A percentile compares a stretch with the other conserved stretches of the same genome.
Conservation (phyloP, 2,113 vertebrate genomes). For the Dendropsophus ebraccatus region DNA sequence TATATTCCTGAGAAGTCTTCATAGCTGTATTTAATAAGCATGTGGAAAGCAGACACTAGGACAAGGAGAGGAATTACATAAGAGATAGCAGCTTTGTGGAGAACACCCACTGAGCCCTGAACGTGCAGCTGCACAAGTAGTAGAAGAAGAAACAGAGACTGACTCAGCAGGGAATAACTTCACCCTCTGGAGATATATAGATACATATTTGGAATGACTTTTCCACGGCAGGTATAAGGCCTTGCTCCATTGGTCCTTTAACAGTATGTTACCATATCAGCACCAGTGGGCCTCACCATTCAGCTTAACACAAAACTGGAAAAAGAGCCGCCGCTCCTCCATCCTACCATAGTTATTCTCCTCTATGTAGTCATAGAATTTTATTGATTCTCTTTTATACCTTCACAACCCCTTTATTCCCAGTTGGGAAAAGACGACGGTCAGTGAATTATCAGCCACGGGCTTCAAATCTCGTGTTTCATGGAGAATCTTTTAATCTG, state of each 20-base stretch:
- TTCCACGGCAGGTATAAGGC: too few species aligned
- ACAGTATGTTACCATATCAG: not conserved
- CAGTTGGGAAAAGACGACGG: not conserved
- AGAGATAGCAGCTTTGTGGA: too few species aligned
- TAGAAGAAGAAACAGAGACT: not conserved
- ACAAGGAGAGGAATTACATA: too few species aligned
- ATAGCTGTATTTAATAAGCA: too few species aligned
- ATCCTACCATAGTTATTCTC: not conserved
- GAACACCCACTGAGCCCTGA: not conserved
- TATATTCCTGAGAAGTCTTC: too few species aligned
- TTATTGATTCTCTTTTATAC: not conserved
- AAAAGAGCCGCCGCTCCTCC: not conserved
- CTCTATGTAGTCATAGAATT: not conserved
- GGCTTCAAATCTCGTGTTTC: not conserved
- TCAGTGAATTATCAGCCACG: not conserved
- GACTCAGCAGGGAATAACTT: too few species aligned
- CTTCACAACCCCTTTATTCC: not conserved
- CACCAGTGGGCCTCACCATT: not conserved
- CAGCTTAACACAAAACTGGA: not conserved
- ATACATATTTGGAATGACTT: too few species aligned
- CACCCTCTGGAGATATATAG: too few species aligned
- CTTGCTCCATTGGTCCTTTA: too few species aligned
- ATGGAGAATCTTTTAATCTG: constrained; percentile 31
- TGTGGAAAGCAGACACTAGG: too few species aligned
- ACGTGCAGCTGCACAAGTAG: not conserved